Evolutionary conservation across 2,888 invertebrate species (phyloP).

Genomic region (Pterobdella sp.): DNA sequence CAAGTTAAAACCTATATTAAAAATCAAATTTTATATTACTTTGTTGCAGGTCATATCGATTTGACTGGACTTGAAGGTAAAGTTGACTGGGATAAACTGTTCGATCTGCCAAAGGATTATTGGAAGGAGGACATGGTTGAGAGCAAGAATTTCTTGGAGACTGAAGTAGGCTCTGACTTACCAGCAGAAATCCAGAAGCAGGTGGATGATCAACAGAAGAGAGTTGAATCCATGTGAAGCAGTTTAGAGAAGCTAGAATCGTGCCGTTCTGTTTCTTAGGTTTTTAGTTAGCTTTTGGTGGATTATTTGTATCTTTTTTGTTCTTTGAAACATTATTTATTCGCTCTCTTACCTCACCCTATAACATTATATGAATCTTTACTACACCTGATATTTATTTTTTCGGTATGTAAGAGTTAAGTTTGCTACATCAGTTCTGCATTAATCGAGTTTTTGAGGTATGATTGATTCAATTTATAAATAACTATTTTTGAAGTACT

Average conservation of each 20-base stretch:
- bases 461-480: too few relatives aligned
- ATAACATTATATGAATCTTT: not conserved
- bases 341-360: slow-evolving; percentile 3
- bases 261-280: not conserved
- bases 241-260: not conserved
- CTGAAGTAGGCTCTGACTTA: slow-evolving; percentile 77
- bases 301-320: not conserved
- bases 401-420: too few relatives aligned
- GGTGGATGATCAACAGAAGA: slow-evolving; percentile 51
- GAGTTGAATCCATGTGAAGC: slow-evolving; percentile 25
- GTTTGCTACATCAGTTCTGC: too few relatives aligned
- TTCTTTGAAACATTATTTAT: not conserved
- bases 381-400: too few relatives aligned
- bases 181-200: slow-evolving; percentile 67
- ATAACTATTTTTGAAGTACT: too few relatives aligned
- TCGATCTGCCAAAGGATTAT: slow-evolving; percentile 78
- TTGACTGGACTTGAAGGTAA: slow-evolving; percentile 30
- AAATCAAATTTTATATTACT: too few relatives aligned
- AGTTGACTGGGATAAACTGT: slow-evolving; percentile 61
- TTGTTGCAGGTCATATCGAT: slow-evolving; percentile 33
- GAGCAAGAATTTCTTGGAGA: slow-evolving; percentile 75
- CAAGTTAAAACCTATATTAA: not conserved
- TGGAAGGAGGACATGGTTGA: slow-evolving; percentile 72
- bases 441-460: too few relatives aligned
- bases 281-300: not conserved